Evolutionary conservation across 2,797 vertebrate species (phyloP), one percentile per base, ranked within the genome.

Genomic region (Pipistrellus kuhlii): DNA sequence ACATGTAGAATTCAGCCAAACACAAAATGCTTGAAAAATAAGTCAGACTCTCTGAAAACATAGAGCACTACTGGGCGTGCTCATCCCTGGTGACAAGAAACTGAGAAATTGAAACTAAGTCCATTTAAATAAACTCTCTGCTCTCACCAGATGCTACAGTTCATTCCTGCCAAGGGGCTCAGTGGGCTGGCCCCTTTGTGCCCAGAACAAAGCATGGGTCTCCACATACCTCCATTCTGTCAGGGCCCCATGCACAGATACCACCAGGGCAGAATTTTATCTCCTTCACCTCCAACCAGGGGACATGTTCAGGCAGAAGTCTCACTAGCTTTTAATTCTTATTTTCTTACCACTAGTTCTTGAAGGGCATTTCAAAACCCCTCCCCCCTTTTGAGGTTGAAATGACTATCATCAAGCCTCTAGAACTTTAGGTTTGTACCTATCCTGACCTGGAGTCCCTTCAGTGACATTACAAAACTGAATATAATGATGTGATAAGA

Each of bases 21-120:
- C 78, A 77, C 85, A 91, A 96, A 95, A 95, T 85, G 41, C 90
- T 89, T 95, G 62, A 80, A 94, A 94, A 95, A 72, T 78, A 95
- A 94, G 23, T 94, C 94, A 94, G 76, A 89, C 75, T 92, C 88
- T 90, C 82, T 93, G 90, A 93, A 95, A 90, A 83, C 62, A 73
- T 66, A 53, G 66, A 94, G 35, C 68, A 93, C 62, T 92, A 84
- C 85, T 92, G 94, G 53, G n/a, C 89, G 78, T 95, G 83, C 80
- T 93, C 81, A 81, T 89, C 76, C 85, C 76, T 90, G 14, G 83
- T 89, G 72, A 95, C 90, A 89, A 83, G 88, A 85, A 83, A 88
- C 44, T 64, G 71, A 86, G 88, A 92, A 90, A 82, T n/a, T 82
- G 46, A 94, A 96, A 93, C 38, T 27, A 82, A 81, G 57, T 69